Base-by-base conservation (phyloP, 1,140 invertebrate genomes). In the Protaetia brevitarsis region DNA sequence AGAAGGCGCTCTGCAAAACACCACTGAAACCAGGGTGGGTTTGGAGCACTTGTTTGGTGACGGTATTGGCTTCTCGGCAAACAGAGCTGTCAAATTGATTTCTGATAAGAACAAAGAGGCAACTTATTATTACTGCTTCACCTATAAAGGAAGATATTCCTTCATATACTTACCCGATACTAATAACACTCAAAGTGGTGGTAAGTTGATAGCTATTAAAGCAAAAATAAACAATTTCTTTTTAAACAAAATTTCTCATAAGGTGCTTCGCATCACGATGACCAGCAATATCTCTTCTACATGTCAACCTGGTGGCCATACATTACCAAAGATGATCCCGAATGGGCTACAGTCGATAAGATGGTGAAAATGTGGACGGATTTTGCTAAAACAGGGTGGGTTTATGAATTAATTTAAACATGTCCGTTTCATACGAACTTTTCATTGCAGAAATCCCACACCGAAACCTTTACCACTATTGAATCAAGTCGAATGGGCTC, bases 241-340 rank as follows among this genome's bases (percentile, higher is more conserved):
- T 62, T 1, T 13, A 59, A 83, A n/a, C n/a, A n/a, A n/a, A n/a
- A n/a, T 62, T 1, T 13, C 81, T 70, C 26, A 37, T n/a, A n/a
- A 86, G 86, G 86, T 2, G 80, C 84, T 2, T 81, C 80, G 1
- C 86, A 88, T 70, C 81, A 83, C 61, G 86, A 88, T 68, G 87
- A 88, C 72, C 73, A 87, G 6, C 81, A 86, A 67, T 88, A 88
- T 74, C 66, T 88, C 8, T 87, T 87, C 74, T 81, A 81, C 67
- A 80, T 81, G 57, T 79, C 79, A n/a, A n/a, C n/a, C 3, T 69
- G 78, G 1, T 79, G 81, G 29, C 79, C 81, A 8, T 75, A 78
- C 69, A 81, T 83, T 29, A 80, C 79, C 23, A 77, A 78, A 66
- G 78, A 74, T 36, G 81, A 83, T 69, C 77, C 80, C 1, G 83